Percentiles rank a stretch among this genome's conserved stretches.
Conservation (phyloP, 2,113 vertebrate genomes). For the Misgurnus anguillicaudatus region DNA sequence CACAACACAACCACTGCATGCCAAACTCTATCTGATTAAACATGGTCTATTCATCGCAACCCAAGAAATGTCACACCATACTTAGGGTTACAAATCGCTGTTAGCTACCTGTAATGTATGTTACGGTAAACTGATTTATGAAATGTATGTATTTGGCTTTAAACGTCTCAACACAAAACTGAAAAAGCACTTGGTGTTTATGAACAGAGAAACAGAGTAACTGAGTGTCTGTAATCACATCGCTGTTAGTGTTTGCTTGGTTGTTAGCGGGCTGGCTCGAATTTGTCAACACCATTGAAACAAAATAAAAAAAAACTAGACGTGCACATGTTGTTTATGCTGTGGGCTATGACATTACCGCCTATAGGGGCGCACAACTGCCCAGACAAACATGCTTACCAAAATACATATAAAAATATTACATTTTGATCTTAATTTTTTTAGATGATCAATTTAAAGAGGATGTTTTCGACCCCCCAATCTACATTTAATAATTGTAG, state of each 20-base stretch:
- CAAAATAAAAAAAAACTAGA: not conserved
- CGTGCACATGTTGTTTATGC: not conserved
- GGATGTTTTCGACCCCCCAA: no score
- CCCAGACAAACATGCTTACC: not conserved
- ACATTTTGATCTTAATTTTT: no score
- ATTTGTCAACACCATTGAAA: conserved; percentile 21
- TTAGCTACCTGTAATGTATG: not conserved
- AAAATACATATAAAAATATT: no score
- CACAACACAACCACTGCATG: not conserved
- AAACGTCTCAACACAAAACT: not conserved
- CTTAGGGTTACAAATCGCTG: not conserved
- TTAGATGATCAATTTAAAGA: no score
- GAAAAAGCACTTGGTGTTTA: not conserved
- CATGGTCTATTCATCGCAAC: not conserved
- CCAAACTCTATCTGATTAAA: not conserved
- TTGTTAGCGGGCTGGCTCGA: conserved; percentile 1
- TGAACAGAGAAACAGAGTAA: not conserved
- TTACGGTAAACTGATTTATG: not conserved
- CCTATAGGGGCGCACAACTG: not conserved
- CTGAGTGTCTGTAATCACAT: not conserved
- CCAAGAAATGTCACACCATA: not conserved
- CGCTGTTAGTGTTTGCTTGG: not conserved
- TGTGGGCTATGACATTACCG: not conserved
- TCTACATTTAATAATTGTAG: no score
- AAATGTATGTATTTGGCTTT: not conserved